Conservation (phyloP, 2,888 invertebrate species). For the Mythimna pallens region DNA sequence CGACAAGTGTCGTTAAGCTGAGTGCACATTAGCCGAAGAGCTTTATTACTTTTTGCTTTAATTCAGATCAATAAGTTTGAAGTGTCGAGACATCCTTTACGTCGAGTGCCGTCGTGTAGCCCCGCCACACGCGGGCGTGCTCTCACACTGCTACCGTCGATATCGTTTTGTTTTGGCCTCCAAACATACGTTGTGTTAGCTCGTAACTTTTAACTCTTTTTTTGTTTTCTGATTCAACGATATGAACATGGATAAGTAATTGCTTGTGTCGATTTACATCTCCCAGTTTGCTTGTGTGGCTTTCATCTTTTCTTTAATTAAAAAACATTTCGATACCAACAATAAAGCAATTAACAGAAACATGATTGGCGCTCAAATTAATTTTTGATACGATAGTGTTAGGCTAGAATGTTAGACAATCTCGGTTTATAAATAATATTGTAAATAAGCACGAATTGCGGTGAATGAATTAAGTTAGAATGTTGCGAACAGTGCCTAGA, state of each 20-base stretch:
- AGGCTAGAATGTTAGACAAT: slow-evolving; percentile 49
- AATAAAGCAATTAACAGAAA: slow-evolving; percentile 48
- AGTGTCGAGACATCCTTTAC: slow-evolving; percentile 47
- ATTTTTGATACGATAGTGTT: slow-evolving; percentile 33
- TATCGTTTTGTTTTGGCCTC: slow-evolving; percentile 79
- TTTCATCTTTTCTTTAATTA: slow-evolving; percentile 39
- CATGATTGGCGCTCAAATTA: slow-evolving; percentile 36
- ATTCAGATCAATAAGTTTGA: slow-evolving; percentile 52
- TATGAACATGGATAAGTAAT: slow-evolving; percentile 82
- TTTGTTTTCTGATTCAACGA: slow-evolving; percentile 77
- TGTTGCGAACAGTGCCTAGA: slow-evolving; percentile 64
- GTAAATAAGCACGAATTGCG: slow-evolving; percentile 62
- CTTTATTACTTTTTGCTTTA: slow-evolving; percentile 45
- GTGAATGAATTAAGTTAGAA: slow-evolving; percentile 59
- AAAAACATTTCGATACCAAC: slow-evolving; percentile 39
- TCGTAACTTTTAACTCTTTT: slow-evolving; percentile 78
- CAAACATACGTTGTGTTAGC: slow-evolving; percentile 74
- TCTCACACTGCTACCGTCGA: slow-evolving; percentile 77
- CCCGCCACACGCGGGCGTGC: slow-evolving; percentile 74
- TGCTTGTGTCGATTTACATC: slow-evolving; percentile 74
- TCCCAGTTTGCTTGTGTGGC: slow-evolving; percentile 52
- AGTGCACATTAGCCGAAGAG: slow-evolving; percentile 51
- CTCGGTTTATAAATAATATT: slow-evolving; percentile 53
- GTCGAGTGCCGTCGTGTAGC: slow-evolving; percentile 58
- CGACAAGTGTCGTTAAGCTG: slow-evolving; percentile 46